Percentiles rank a stretch among this genome's conserved stretches.
These are phyloP conservation scores for Chelonus insularis DNA, from an alignment of 1,140 invertebrate species.

Conservation along the genomic window DNA sequence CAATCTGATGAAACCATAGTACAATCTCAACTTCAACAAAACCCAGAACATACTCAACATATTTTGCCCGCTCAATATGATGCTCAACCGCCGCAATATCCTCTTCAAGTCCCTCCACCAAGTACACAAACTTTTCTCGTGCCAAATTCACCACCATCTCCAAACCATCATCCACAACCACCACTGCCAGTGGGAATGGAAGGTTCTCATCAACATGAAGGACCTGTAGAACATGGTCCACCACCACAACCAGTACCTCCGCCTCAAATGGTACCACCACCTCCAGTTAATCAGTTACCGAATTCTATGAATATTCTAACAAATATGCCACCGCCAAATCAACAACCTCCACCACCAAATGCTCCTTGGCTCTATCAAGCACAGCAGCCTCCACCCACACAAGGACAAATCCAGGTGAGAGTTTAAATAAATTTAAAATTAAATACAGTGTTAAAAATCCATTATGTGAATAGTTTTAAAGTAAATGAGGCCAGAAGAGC, in stretches of 20 bases:
- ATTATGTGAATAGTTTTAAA: neutral
- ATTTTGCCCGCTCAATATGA: constrained; percentile 49
- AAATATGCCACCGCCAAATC: constrained; percentile 54
- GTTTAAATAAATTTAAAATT: constrained; percentile 30
- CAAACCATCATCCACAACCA: constrained; percentile 38
- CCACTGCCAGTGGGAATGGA: constrained; percentile 39
- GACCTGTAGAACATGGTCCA: constrained; percentile 44
- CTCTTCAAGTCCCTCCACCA: constrained; percentile 47
- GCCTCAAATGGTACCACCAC: constrained; percentile 56
- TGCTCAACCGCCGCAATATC: constrained; percentile 45
- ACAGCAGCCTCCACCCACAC: constrained; percentile 46
- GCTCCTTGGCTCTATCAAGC: constrained; percentile 53
- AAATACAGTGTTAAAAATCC: neutral
- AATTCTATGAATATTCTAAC: constrained; percentile 55
- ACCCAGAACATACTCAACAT: constrained; percentile 47
- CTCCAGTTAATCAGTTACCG: constrained; percentile 46
- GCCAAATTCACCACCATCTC: constrained; percentile 35
- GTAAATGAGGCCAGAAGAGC: too few relatives aligned
- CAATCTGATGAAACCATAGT: constrained; percentile 50
- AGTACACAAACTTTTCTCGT: constrained; percentile 48
- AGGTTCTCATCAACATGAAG: constrained; percentile 43
- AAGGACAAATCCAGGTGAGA: constrained; percentile 52
- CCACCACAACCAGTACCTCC: constrained; percentile 54
- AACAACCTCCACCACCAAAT: constrained; percentile 46
- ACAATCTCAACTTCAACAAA: constrained; percentile 48